Conservation (phyloP, 2,888 invertebrate genomes). For the Aphrophora alni region DNA sequence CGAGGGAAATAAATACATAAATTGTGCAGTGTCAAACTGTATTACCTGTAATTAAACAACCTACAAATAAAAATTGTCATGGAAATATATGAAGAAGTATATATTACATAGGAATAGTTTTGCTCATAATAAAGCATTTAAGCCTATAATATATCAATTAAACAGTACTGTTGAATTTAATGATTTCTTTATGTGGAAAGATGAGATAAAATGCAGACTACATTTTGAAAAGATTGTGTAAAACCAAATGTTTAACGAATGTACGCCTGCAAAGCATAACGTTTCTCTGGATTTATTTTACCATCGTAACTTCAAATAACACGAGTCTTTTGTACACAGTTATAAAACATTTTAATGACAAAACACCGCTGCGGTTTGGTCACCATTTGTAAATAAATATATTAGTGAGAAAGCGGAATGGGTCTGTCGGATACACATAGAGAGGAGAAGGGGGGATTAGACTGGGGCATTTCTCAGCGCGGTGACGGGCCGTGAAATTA, state of each 20-base stretch:
- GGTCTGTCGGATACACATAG: neutral
- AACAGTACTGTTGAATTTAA: too few relatives aligned
- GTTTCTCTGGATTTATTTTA: neutral
- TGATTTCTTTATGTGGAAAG: too few relatives aligned
- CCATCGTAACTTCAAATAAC: neutral
- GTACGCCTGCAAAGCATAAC: neutral
- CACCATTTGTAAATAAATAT: slow-evolving; percentile 9
- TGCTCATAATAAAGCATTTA: too few relatives aligned
- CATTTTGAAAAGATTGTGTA: too few relatives aligned
- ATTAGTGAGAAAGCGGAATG: slow-evolving; percentile 4
- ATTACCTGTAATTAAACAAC: too few relatives aligned
- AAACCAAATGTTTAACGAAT: neutral
- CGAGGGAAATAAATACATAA: too few relatives aligned
- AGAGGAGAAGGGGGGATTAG: neutral
- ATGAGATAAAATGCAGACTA: too few relatives aligned
- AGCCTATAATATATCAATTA: too few relatives aligned
- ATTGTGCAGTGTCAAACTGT: too few relatives aligned
- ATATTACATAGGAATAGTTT: too few relatives aligned
- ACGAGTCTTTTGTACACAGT: neutral
- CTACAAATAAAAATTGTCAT: too few relatives aligned
- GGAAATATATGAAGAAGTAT: too few relatives aligned
- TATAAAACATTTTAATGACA: neutral
- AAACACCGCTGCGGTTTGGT: neutral
- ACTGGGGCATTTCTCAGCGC: slow-evolving; percentile 4
- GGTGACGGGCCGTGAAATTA: slow-evolving; percentile 6